Evolutionary conservation across 1,140 invertebrate species (phyloP), one percentile per base, ranked within the genome.

Genomic region (Aphis craccivora): DNA sequence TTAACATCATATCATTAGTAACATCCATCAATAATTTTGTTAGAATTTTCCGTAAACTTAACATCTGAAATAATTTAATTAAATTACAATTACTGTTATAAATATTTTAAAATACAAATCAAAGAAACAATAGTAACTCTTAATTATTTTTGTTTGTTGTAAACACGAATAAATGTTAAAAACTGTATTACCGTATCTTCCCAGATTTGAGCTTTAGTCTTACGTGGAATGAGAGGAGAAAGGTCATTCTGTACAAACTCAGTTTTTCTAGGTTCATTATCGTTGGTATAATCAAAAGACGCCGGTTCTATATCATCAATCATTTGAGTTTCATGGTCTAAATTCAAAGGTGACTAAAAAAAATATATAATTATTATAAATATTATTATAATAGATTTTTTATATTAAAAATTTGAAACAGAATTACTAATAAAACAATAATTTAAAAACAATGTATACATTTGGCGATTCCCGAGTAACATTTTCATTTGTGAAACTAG

Each of bases 21-120:
- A 99, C 98, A 95, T 99, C 98, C 93, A 99, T 96, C 90, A 99
- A 96, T 94, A 99, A 97, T 96, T 99, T 98, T 81, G 98, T 99
- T 95, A 99, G 95, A 94, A 97, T 97, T 93, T 97, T 96, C 94
- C 98, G 96, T 40, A 99, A 97, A 95, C 97, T 97, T 95, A 98
- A 95, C 97, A 99, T 99, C 98, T 99, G 95, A 53, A 95, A 95
- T 90, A 83, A 35, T 93, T 37, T 43, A 23, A 40, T 48, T 37
- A 7, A 40, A 93, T 89, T 89, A 94, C 88, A 93, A 93, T n/a
- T 87, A 76, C 86, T 89, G 91, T n/a, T 18, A 76, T n/a, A n/a
- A 67, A 25, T n/a, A 51, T 86, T 86, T 43, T 86, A 25, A n/a
- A 92, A 91, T 67, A 40, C 14, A 76, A 67, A 76, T n/a, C 14